Base-by-base conservation (phyloP, 2,797 vertebrate genomes). In the Scolopax bukidnonensis region DNA sequence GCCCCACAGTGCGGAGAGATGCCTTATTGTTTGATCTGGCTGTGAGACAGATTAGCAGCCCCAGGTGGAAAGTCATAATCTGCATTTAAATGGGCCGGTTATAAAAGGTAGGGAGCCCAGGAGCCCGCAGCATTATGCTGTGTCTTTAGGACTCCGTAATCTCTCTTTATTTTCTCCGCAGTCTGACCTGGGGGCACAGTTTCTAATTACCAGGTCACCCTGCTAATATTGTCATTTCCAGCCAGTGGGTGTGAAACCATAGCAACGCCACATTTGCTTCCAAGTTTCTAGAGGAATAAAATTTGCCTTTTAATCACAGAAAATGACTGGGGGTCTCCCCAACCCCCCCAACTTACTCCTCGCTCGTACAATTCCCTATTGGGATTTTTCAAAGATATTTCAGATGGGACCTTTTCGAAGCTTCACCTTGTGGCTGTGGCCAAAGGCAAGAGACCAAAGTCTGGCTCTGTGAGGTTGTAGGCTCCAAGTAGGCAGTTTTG, bases 221-320 rank as follows among this genome's bases (percentile, higher is more conserved):
- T 65, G 80, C 91, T 96, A 94, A 94, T 93, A 91, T 84, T 96
- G 97, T 97, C 97, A 98, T 98, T 98, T 98, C 98, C 98, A 96
- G 97, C 97, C 95, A 81, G 96, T 96, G 97, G 94, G 95, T 95
- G 95, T 89, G 97, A 97, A 97, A 95, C 98, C 97, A 98, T 97
- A 97, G 98, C 93, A 97, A 98, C 87, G 23, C 92, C 84, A 57
- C 96, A 87, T 95, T 97, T 93, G 93, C 94, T 93, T 97, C 97
- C 91, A 95, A 97, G 88, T 93, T 95, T 95, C 96, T 61, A 47
- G 86, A 90, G 88, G 93, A 91, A 89, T 93, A 94, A 96, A 95
- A 96, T 96, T 95, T 94, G 93, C 90, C 95, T 96, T 95, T 91
- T 93, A 92, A 91, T 93, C 71, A 54, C 88, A 80, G 91, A 96